Base-by-base conservation (phyloP, 2,888 invertebrate species). In the Eilema depressum region DNA sequence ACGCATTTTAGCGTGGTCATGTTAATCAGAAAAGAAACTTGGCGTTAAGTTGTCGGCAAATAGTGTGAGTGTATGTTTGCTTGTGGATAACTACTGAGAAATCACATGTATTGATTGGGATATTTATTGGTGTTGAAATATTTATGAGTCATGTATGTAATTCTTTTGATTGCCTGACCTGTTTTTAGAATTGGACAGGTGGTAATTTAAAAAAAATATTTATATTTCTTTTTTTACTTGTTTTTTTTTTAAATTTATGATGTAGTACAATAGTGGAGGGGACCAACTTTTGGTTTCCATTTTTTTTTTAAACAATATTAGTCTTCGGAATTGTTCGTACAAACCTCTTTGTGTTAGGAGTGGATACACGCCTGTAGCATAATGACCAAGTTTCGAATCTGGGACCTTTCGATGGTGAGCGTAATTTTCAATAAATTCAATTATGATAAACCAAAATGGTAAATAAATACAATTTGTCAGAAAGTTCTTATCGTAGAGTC, bases 1-100 rank as follows among this genome's bases (percentile, higher is more conserved):
- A 83, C 78, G 85, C 82, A 85, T 92, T 92, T 92, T 93, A 93
- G 92, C 89, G 85, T 81, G 76, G 80, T 77, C 77, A 79, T 84
- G 89, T 85, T 93, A 93, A 93, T 88, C 78, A 87, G 75, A 79
- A 83, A 86, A 86, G 89, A 92, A 92, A 92, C 90, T 90, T 75
- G 71, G 79, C 82, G 89, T 85, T 91, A 92, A 92, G 88, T 90
- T 82, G 84, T 86, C 69, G 74, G 84, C 81, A 89, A 92, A 93
- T 83, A 91, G 59, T 23, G 70, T 74, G 80, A 80, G 72, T 77
- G 75, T 81, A 41, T 66, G 70, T 82, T 78, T 78, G 71, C 75
- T 77, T 70, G 61, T 69, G 69, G 75, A 75, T 76, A 73, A 79
- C 76, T 77, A 74, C 81, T 61, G 30, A 66, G 70, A 63, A 63